A percentile compares a stretch with the other conserved stretches of the same genome.
These are phyloP conservation scores for Hymenopus coronatus DNA, from an alignment of 2,888 invertebrate genomes.

Conservation along the genomic window DNA sequence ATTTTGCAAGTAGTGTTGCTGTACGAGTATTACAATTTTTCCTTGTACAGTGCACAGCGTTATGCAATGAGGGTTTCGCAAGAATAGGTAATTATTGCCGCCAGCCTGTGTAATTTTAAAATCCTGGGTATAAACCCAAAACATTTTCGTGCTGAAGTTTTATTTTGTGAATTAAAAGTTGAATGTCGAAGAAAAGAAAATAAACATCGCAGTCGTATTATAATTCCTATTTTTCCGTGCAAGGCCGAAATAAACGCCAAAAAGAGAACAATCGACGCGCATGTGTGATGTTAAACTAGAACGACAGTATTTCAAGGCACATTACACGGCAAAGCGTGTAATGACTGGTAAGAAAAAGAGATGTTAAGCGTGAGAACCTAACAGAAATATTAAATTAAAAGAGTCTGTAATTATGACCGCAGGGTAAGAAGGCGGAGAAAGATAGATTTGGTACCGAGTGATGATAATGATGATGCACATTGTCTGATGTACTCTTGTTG, in stretches of 20 bases:
- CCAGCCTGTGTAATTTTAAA: too few species aligned
- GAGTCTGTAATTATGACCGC: neutral
- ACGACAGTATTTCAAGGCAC: neutral
- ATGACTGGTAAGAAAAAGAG: neutral
- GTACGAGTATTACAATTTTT: too few species aligned
- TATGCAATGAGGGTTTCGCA: too few species aligned
- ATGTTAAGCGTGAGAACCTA: neutral
- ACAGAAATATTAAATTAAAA: neutral
- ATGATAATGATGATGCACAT: neutral
- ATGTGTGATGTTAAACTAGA: neutral
- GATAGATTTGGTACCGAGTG: neutral
- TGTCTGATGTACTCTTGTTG: neutral
- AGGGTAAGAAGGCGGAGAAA: neutral
- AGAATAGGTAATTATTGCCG: too few species aligned
- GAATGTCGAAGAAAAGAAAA: neutral
- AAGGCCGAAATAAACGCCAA: neutral
- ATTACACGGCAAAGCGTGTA: neutral
- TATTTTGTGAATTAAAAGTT: neutral
- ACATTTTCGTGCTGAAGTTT: neutral
- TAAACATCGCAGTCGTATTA: neutral
- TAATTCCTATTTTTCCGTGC: neutral
- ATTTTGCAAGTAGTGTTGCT: too few species aligned
- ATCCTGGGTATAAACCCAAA: too few species aligned
- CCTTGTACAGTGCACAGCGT: too few species aligned
- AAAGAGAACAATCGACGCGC: neutral